These are phyloP conservation scores for Acanthoscelides obtectus DNA, from an alignment of 2,888 invertebrate genomes.

Conservation along the genomic window DNA sequence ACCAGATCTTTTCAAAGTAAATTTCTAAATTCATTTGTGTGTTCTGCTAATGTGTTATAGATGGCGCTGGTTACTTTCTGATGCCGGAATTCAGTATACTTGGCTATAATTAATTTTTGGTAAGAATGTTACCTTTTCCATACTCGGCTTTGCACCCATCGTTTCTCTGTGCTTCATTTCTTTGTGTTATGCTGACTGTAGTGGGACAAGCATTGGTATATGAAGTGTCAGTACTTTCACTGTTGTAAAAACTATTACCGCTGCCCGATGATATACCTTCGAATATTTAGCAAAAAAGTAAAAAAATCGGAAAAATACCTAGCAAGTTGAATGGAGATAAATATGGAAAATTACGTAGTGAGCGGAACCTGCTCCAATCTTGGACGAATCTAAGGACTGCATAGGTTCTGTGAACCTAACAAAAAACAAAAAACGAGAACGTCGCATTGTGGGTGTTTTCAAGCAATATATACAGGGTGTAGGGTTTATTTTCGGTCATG, in stretches of 20 bases:
- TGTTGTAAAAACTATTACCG: not conserved
- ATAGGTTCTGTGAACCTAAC: not conserved
- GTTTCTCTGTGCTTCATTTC: not conserved
- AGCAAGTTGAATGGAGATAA: not conserved
- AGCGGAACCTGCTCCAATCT: not conserved
- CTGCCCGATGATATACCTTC: not conserved
- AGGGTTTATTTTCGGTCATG: no score
- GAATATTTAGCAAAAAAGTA: not conserved
- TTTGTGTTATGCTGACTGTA: not conserved
- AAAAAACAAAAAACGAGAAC: not conserved
- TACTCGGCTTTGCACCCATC: not conserved
- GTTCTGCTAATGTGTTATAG: no score
- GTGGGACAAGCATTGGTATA: not conserved
- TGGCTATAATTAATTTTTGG: no score
- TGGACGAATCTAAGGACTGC: not conserved
- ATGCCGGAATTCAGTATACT: no score
- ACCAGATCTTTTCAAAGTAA: no score
- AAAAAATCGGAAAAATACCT: not conserved
- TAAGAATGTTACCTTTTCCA: no score
- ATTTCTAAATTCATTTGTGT: no score
- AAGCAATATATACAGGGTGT: not conserved
- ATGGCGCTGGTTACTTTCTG: no score
- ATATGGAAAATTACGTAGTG: not conserved
- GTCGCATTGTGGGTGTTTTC: not conserved
- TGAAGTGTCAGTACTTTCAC: not conserved